Percentiles rank a stretch among this genome's conserved stretches.
Conservation (phyloP, 1,140 invertebrate species). For the Drosophila nasuta region DNA sequence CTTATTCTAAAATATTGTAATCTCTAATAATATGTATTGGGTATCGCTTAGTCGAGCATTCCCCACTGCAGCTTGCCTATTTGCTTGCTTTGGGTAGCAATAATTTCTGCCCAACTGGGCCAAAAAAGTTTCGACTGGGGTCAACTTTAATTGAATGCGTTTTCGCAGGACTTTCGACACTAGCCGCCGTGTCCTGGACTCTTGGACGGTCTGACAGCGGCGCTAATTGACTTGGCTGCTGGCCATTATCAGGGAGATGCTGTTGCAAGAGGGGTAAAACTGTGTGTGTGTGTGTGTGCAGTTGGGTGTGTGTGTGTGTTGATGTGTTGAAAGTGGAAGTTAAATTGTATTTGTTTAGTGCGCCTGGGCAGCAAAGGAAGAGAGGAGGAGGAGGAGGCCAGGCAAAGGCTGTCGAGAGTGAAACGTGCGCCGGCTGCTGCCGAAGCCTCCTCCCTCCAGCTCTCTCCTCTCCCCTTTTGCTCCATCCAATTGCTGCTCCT, state of each 20-base stretch:
- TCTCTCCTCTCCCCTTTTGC: not conserved
- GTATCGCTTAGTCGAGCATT: no score
- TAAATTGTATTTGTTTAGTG: constrained; percentile 81
- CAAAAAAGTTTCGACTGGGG: constrained; percentile 13
- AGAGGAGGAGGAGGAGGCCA: not conserved
- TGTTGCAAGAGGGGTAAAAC: not conserved
- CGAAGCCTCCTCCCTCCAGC: not conserved
- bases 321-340: constrained; percentile 82
- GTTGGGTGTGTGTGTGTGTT: constrained; percentile 28
- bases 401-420: not conserved
- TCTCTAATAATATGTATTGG: no score
- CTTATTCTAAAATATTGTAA: no score
- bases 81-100: not conserved
- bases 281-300: constrained; percentile 41
- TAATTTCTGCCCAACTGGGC: constrained; percentile 14
- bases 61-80: no score
- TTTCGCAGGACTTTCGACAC: constrained; percentile 23
- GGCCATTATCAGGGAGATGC: constrained; percentile 42
- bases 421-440: constrained; percentile 25
- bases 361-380: constrained; percentile 32
- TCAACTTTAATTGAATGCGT: constrained; percentile 56
- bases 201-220: constrained; percentile 4
- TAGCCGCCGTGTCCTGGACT: not conserved
- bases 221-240: constrained; percentile 72
- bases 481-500: not conserved